Base-by-base conservation (phyloP, 2,888 invertebrate genomes). In the Phaedon cochleariae region DNA sequence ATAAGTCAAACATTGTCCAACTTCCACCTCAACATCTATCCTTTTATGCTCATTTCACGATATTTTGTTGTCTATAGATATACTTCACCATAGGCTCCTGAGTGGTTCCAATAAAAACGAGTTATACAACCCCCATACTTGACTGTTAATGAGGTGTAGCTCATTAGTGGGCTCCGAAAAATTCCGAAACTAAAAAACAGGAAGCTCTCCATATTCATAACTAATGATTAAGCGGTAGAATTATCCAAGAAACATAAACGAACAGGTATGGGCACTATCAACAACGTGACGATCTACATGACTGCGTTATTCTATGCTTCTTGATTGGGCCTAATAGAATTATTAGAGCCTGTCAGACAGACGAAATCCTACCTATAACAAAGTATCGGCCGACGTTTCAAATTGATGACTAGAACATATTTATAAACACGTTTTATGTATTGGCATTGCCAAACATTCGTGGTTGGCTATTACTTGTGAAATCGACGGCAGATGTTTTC, bases 341-440 rank as follows among this genome's bases (percentile, higher is more conserved):
- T 57, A 57, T 57, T 57, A 57, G 57, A 57, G 45, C 22, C 57
- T 57, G 45, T 45, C 41, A 26, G 55, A 10, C 17, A 57, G 29
- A 45, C 15, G 57, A 57, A 41, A 57, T 26, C 45, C 20, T 62
- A 62, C 66, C 59, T 62, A 51, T 57, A 55, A 55, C 54, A 65
- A 65, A 71, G 59, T 65, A 67, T 65, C 55, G 20, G 59, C 69
- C 55, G 69, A 69, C 66, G 67, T 22, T 55, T 62, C 63, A 67
- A 69, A 71, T 71, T 71, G 67, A 71, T 71, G 71, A 67, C 67
- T 64, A 41, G 54, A 58, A 64, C 65, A 68, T 68, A 70, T 70
- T 66, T 68, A 64, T 70, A 62, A 68, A 62, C 66, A 66, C 60
- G 51, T 67, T 70, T 67, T 63, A 66, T 64, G 70, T 68, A 66